phyloP scores from a whole-genome alignment of 2,888 invertebrate species.

The Muscina levida region DNA sequence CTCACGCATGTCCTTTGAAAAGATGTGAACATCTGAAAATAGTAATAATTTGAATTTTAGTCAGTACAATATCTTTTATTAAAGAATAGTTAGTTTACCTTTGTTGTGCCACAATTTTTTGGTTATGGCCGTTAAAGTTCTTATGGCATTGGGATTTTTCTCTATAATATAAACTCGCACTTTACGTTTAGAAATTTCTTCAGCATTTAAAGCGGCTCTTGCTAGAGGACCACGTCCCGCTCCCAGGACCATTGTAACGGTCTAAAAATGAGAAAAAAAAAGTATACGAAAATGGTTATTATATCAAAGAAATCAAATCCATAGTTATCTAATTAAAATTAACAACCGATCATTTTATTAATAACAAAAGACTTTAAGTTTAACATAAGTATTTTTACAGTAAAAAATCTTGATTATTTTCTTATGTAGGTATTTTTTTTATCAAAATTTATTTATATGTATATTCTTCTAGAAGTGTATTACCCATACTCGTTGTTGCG shows the following conservation, averaged over 20 bases:
- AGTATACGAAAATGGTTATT: too few relatives aligned
- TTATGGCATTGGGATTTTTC: conserved; percentile 98
- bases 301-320: too few relatives aligned
- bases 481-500: too few relatives aligned
- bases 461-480: too few relatives aligned
- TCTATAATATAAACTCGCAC: conserved; percentile 96
- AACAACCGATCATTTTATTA: too few relatives aligned
- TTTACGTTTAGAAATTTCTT: conserved; percentile 84
- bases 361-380: too few relatives aligned
- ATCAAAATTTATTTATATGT: too few relatives aligned
- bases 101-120: conserved; percentile 88
- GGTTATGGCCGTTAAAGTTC: conserved; percentile 88
- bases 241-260: conserved; percentile 92
- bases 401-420: too few relatives aligned
- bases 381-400: too few relatives aligned
- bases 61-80: background rate
- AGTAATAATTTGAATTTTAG: background rate
- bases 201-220: conserved; percentile 91
- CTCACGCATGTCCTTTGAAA: conserved; percentile 92
- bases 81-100: conserved; percentile 69
- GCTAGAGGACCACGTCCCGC: conserved; percentile 98
- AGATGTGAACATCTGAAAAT: conserved; percentile 84
- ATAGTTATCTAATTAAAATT: too few relatives aligned
- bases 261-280: conserved; percentile 67
- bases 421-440: too few relatives aligned